Conservation (phyloP, 2,888 invertebrate species). For the Drosophila conformis region DNA sequence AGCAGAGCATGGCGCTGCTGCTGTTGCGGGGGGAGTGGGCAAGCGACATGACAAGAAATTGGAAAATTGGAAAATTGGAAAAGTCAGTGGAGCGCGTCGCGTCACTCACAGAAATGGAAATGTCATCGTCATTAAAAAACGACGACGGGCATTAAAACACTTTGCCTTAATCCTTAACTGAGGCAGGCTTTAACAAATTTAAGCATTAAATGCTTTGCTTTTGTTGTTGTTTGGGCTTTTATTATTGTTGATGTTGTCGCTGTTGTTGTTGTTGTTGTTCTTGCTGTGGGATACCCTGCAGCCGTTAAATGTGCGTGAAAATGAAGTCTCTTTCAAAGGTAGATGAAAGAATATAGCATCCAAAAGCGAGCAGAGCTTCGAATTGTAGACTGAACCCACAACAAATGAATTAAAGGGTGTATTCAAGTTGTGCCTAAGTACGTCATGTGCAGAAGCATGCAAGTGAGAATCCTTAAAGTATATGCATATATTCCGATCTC, state of each 20-base stretch:
- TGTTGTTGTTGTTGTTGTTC: neutral
- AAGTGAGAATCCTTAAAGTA: neutral
- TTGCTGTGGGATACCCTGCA: conserved; percentile 10
- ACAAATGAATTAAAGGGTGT: neutral
- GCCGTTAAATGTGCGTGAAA: neutral
- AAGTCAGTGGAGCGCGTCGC: conserved; percentile 50
- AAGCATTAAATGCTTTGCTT: conserved; percentile 57
- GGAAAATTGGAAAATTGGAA: conserved; percentile 55
- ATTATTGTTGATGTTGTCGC: neutral
- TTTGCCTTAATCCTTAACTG: conserved; percentile 4
- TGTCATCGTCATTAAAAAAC: conserved; percentile 72
- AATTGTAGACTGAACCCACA: neutral
- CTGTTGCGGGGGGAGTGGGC: too few relatives aligned
- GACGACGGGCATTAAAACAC: conserved; percentile 26
- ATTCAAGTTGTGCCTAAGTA: neutral
- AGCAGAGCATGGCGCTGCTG: neutral
- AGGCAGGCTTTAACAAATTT: conserved; percentile 37
- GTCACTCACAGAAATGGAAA: conserved; percentile 46
- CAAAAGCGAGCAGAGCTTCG: neutral
- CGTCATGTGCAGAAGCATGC: accelerated
- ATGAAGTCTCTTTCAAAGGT: neutral
- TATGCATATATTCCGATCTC: neutral
- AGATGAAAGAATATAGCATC: neutral
- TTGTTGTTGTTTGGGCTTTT: neutral
- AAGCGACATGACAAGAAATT: conserved; percentile 38